Evolutionary conservation across 2,797 vertebrate species (phyloP).

Genomic region (Carapus acus): DNA sequence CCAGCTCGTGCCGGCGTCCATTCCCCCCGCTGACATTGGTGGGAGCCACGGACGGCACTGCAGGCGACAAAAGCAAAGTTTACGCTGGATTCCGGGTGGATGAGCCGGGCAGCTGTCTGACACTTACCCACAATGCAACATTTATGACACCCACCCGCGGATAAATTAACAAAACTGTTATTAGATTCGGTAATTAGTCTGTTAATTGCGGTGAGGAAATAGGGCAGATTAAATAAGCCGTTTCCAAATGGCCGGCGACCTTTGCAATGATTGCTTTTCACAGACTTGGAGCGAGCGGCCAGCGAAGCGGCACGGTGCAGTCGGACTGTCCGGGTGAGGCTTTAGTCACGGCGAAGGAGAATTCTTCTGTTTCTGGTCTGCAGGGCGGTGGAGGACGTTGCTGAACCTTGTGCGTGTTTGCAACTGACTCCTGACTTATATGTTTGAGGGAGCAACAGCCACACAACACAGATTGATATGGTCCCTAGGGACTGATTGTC

Average conservation of each 20-base stretch:
- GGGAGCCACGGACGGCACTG: conserved; percentile 92
- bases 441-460: conserved; percentile 16
- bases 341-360: conserved; percentile 70
- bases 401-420: conserved; percentile 70
- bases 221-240: conserved; percentile 49
- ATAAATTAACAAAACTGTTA: conserved; percentile 33
- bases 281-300: conserved; percentile 36
- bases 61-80: conserved; percentile 39
- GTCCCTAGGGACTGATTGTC: too few relatives aligned
- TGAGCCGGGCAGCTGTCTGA: not conserved
- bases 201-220: conserved; percentile 58
- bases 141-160: not conserved
- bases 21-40: conserved; percentile 92
- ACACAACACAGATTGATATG: too few relatives aligned
- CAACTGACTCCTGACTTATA: conserved; percentile 63
- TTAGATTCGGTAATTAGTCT: conserved; percentile 53
- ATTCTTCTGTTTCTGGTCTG: conserved; percentile 61
- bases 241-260: conserved; percentile 52
- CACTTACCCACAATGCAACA: not conserved
- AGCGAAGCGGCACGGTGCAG: conserved; percentile 37
- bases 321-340: conserved; percentile 31
- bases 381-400: too few relatives aligned
- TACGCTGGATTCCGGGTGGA: conserved; percentile 17
- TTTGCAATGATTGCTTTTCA: conserved; percentile 59
- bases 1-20: conserved; percentile 89